A percentile compares a stretch with the other conserved stretches of the same genome.
These are phyloP conservation scores for Calyptomena viridis DNA, from an alignment of 2,113 vertebrate genomes.

Conservation along the genomic window DNA sequence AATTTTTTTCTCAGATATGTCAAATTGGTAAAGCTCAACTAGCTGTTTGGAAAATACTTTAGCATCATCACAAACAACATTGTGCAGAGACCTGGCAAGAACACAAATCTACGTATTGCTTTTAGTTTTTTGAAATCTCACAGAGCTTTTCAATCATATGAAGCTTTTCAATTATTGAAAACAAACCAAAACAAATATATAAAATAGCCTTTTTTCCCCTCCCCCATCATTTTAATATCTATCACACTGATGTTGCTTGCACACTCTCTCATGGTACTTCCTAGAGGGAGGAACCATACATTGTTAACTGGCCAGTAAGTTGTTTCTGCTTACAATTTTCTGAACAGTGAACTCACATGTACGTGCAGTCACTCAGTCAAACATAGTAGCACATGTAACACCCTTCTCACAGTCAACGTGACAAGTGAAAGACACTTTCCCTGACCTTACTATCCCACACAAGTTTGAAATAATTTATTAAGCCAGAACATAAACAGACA, in stretches of 20 bases:
- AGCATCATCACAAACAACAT: neutral
- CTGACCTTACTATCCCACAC: neutral
- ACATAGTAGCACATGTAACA: neutral
- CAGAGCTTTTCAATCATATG: neutral
- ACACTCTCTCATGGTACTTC: neutral
- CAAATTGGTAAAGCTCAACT: neutral
- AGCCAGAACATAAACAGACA: neutral
- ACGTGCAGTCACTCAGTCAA: neutral
- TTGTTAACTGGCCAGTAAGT: neutral
- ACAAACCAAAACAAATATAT: neutral
- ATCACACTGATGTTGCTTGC: neutral
- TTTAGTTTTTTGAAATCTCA: neutral
- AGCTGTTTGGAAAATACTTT: neutral
- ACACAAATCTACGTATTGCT: neutral
- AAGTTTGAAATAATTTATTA: neutral
- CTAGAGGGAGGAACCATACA: neutral
- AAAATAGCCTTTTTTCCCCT: neutral
- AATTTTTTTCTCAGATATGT: neutral
- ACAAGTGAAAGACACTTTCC: neutral
- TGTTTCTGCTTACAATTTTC: neutral
- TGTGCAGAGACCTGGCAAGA: neutral
- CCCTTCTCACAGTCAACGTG: neutral
- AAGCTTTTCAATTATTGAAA: neutral
- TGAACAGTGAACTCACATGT: neutral
- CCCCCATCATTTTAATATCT: neutral